Base-by-base conservation (phyloP, 2,888 invertebrate genomes). In the Lypha dubia region DNA sequence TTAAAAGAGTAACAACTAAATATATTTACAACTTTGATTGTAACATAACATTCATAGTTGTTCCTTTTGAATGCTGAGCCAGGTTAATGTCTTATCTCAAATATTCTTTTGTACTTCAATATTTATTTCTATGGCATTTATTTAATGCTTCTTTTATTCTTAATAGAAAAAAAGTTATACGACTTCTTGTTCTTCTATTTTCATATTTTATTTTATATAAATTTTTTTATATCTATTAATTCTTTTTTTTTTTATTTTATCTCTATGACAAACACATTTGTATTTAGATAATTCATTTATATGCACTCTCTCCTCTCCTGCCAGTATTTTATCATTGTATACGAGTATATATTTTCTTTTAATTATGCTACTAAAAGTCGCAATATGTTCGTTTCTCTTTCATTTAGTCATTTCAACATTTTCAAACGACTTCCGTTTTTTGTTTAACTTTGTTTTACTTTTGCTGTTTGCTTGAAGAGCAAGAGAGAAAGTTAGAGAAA, bases 381-480 rank as follows among this genome's bases (percentile, higher is more conserved):
- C 38, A 77, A 70, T 49, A 24, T 41, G 24, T 60, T 67, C 24
- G 13, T 49, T 46, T 76, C 15, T 60, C 49, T 20, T 60, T 56
- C 44, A 62, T 62, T 70, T 41, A 68, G 24, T 17, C 15, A n/a
- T 51, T 53, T 6, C 9, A n/a, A 51, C 49, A 28, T 68, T 51
- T 32, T 4, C 20, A 6, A 68, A 62, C 15, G 51, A 41, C 51
- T 77, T 77, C 77, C 77, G 77, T 41, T 62, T 51, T 41, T 22
- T 56, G 7, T 77, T 62, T n/a, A 60, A 41, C 15, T 68, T 67
- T 63, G 60, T 60, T 32, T 51, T 8, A 41, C 4, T 44, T 67
- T 77, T 62, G 51, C 44, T 70, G 68, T 41, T 62, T 51, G 68
- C 51, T 62, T 51, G 17, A 60, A 76, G 67, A n/a, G 5, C 13